phyloP scores from a whole-genome alignment of 2,797 vertebrate species.

The Aratinga solstitialis region DNA sequence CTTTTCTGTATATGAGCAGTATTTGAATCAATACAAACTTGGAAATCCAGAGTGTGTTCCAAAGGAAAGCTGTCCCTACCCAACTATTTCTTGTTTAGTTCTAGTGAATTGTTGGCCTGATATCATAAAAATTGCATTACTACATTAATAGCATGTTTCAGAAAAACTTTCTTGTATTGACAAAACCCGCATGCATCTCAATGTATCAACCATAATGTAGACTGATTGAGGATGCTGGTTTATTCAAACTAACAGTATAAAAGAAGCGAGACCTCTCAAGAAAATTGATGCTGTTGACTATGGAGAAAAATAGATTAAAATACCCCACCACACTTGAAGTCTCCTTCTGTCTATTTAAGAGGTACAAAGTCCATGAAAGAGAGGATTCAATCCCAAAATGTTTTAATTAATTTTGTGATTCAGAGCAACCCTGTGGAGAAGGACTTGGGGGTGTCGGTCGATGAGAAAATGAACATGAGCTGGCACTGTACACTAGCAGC shows the following conservation, averaged over 20 bases:
- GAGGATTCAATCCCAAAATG: neutral
- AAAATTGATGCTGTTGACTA: neutral
- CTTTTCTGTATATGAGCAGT: neutral
- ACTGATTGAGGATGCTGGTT: neutral
- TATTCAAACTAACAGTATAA: neutral
- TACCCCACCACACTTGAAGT: neutral
- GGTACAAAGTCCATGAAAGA: neutral
- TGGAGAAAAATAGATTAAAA: neutral
- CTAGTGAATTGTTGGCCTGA: neutral
- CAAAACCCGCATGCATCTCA: slow-evolving; percentile 1
- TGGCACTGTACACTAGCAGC: neutral
- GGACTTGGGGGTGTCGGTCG: neutral
- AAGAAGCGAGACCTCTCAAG: neutral
- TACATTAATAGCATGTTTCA: neutral
- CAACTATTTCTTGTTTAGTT: neutral
- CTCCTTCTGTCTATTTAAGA: neutral
- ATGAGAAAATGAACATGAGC: neutral
- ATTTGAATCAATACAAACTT: neutral
- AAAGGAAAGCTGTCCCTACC: neutral
- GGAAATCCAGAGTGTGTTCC: neutral
- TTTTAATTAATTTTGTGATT: neutral
- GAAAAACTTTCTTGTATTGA: neutral
- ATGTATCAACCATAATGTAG: neutral
- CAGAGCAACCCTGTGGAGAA: neutral
- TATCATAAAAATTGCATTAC: neutral